Conservation (phyloP, 37 sponge, comb jelly and placozoan genomes). For the Ianthella basta region DNA sequence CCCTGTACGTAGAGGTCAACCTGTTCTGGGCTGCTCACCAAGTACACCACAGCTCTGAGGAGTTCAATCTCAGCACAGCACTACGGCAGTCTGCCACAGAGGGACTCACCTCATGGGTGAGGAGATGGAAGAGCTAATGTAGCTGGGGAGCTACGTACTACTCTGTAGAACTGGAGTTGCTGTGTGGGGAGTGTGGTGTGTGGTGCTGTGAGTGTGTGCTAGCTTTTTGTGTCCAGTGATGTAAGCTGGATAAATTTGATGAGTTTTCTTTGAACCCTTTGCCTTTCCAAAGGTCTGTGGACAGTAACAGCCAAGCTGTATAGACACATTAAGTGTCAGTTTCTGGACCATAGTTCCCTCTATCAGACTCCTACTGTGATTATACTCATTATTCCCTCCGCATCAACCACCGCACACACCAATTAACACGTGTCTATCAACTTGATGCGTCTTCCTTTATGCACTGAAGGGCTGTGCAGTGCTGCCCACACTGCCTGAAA, state of each 20-base stretch:
- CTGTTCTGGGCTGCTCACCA: slow-evolving; percentile 95
- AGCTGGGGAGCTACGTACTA: background rate
- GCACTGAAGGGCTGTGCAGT: no score
- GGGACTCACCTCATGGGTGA: slow-evolving; percentile 78
- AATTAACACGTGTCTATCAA: no score
- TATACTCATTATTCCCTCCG: no score
- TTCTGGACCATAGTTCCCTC: no score
- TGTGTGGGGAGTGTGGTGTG: background rate
- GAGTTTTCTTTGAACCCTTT: no score
- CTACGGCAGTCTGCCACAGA: slow-evolving; percentile 83
- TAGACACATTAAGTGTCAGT: no score
- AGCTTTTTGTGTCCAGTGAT: background rate
- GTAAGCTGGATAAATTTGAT: background rate
- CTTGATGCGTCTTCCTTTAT: no score
- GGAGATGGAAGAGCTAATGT: slow-evolving; percentile 15
- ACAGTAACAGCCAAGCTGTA: no score
- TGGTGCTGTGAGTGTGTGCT: background rate
- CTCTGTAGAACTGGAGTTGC: background rate
- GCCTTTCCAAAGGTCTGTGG: no score
- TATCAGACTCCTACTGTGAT: no score
- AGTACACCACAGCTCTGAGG: slow-evolving; percentile 93
- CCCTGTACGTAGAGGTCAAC: slow-evolving; percentile 84
- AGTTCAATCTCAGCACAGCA: slow-evolving; percentile 92
- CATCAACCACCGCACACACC: no score
- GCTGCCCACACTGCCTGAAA: no score